Evolutionary conservation across 2,113 vertebrate species (phyloP).

Genomic region (Mastomys coucha): DNA sequence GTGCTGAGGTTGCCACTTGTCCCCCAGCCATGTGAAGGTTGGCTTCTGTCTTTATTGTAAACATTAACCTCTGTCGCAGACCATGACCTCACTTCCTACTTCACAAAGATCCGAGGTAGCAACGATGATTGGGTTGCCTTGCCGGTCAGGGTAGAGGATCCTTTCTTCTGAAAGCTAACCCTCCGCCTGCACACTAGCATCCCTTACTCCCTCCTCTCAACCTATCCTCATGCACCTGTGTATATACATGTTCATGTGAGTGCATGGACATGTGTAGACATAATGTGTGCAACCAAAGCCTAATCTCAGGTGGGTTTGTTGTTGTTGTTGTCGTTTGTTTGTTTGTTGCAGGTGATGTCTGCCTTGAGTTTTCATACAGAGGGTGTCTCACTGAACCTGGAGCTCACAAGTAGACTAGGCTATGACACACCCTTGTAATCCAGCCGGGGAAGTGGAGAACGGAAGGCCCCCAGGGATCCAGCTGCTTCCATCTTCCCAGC

Average conservation of each 20-base stretch:
- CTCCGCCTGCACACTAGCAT: not conserved
- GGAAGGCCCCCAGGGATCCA: not conserved
- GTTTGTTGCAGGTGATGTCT: not conserved
- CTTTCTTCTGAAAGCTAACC: not conserved
- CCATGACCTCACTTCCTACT: not conserved
- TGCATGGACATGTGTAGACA: not conserved
- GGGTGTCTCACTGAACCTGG: not conserved
- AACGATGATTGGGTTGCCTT: not conserved
- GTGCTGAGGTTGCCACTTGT: not conserved
- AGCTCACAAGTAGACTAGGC: not conserved
- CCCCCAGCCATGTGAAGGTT: not conserved
- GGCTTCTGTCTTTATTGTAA: not conserved
- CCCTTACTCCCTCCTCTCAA: not conserved
- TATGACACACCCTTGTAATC: no score
- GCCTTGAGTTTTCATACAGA: not conserved
- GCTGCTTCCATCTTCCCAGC: not conserved
- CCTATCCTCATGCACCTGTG: no score
- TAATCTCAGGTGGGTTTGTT: not conserved
- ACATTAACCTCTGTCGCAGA: not conserved
- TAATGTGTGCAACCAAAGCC: not conserved
- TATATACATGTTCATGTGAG: not conserved
- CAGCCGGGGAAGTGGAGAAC: no score
- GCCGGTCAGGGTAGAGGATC: not conserved
- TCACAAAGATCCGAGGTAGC: not conserved
- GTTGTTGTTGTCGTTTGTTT: no score